Percentiles rank a stretch among this genome's conserved stretches.
Evolutionary conservation across 2,888 invertebrate species (phyloP).

Genomic region (Dasysyrphus tricinctus): DNA sequence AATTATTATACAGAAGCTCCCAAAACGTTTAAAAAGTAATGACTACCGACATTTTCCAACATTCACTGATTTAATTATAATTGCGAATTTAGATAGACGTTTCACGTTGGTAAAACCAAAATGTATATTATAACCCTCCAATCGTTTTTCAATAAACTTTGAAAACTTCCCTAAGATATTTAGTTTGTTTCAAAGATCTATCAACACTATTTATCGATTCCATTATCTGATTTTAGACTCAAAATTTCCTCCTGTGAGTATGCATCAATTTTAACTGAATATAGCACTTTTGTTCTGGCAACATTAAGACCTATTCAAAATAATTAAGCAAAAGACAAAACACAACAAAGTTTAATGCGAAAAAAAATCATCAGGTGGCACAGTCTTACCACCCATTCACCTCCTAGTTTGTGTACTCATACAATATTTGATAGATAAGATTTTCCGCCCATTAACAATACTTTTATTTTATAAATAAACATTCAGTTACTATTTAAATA

Average conservation of each 20-base stretch:
- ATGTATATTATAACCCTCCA: no score
- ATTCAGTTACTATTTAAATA: background rate
- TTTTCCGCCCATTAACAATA: background rate
- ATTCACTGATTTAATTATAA: no score
- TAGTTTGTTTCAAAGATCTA: background rate
- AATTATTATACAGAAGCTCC: no score
- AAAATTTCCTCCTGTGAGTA: background rate
- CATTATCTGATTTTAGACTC: background rate
- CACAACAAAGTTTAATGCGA: background rate
- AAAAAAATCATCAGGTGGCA: background rate
- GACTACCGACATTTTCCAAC: no score
- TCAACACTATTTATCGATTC: background rate
- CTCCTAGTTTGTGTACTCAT: background rate
- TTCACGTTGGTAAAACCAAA: no score
- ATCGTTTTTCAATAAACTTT: no score
- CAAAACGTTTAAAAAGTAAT: no score
- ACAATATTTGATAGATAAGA: slow-evolving; percentile 5
- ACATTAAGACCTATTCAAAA: slow-evolving; percentile 10
- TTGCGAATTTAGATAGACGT: no score
- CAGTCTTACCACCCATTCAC: no score
- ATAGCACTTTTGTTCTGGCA: background rate
- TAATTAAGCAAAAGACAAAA: background rate
- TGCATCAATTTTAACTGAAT: background rate
- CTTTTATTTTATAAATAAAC: background rate
- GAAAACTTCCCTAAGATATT: background rate